A percentile compares a stretch with the other conserved stretches of the same genome.
Evolutionary conservation across 1,140 invertebrate species (phyloP).

Genomic region (Phymastichus coffea): DNA sequence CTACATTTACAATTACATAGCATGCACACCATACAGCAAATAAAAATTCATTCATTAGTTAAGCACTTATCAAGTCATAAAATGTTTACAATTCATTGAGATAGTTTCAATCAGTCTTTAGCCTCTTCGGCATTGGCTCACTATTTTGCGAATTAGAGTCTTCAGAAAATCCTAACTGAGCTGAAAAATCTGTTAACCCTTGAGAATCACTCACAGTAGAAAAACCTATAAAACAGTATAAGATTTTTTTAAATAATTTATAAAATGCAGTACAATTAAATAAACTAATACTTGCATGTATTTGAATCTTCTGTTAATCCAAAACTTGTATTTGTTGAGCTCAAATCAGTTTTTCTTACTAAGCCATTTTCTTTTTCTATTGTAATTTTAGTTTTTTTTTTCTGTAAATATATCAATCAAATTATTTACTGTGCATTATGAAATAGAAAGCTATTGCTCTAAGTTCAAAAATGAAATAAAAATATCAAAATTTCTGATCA

Average conservation of each 20-base stretch:
- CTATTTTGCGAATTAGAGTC: conserved; percentile 87
- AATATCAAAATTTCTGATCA: too few species aligned
- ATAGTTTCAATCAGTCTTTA: conserved; percentile 68
- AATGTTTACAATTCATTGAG: background rate
- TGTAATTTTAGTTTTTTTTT: too few species aligned
- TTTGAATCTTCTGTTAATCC: conserved; percentile 85
- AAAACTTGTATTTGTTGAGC: conserved; percentile 76
- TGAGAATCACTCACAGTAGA: conserved; percentile 87
- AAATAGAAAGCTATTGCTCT: too few species aligned
- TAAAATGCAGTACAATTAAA: background rate
- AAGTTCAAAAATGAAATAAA: too few species aligned
- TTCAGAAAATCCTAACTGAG: conserved; percentile 82
- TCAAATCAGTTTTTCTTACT: conserved; percentile 61
- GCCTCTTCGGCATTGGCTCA: conserved; percentile 73
- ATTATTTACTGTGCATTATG: too few species aligned
- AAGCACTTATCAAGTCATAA: background rate
- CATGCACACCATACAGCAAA: background rate
- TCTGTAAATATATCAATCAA: too few species aligned
- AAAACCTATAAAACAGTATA: conserved; percentile 65
- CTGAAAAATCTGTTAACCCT: conserved; percentile 80
- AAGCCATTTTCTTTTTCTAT: conserved; percentile 77
- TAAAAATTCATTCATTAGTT: background rate
- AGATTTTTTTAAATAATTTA: conserved; percentile 27
- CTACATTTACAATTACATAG: conserved; percentile 11
- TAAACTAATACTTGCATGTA: conserved; percentile 68